A percentile compares a stretch with the other conserved stretches of the same genome.
phyloP scores from a whole-genome alignment of 2,113 vertebrate species.

The Pluvialis apricaria region DNA sequence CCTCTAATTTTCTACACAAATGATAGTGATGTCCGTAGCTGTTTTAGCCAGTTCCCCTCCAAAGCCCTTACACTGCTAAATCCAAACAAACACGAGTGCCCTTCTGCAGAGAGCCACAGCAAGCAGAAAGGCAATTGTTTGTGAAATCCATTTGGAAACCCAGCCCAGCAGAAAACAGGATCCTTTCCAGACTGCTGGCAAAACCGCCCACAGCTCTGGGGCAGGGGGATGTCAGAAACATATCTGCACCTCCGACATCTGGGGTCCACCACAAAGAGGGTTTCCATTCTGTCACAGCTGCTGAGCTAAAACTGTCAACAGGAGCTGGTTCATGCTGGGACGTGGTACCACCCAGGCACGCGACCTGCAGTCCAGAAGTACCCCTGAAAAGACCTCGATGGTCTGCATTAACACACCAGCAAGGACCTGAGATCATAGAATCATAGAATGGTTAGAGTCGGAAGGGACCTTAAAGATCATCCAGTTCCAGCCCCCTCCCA shows the following conservation, averaged over 20 bases:
- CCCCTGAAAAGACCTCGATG: constrained; percentile 83
- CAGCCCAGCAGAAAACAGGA: background rate
- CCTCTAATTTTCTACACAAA: background rate
- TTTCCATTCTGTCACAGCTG: constrained; percentile 74
- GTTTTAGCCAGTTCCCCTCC: background rate
- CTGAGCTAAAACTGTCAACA: constrained; percentile 83
- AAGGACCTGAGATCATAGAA: background rate
- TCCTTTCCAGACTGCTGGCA: constrained; percentile 81
- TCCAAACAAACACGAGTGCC: background rate
- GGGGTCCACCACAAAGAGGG: constrained; percentile 70
- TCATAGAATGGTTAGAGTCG: too few species aligned
- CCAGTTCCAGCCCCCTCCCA: too few species aligned
- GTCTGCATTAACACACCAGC: constrained; percentile 59
- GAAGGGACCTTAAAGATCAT: too few species aligned
- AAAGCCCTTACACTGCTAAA: background rate
- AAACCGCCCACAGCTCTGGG: constrained; percentile 82
- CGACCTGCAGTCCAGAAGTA: constrained; percentile 85
- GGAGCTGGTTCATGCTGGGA: constrained; percentile 76
- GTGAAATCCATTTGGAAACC: background rate
- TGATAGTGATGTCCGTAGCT: too few species aligned
- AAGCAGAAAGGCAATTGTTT: background rate
- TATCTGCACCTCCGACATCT: constrained; percentile 84
- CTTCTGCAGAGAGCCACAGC: background rate
- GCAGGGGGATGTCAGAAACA: constrained; percentile 88
- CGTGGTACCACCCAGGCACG: constrained; percentile 44